These are phyloP conservation scores for Chloroclystis v-ata DNA, from an alignment of 2,888 invertebrate genomes.

Conservation along the genomic window DNA sequence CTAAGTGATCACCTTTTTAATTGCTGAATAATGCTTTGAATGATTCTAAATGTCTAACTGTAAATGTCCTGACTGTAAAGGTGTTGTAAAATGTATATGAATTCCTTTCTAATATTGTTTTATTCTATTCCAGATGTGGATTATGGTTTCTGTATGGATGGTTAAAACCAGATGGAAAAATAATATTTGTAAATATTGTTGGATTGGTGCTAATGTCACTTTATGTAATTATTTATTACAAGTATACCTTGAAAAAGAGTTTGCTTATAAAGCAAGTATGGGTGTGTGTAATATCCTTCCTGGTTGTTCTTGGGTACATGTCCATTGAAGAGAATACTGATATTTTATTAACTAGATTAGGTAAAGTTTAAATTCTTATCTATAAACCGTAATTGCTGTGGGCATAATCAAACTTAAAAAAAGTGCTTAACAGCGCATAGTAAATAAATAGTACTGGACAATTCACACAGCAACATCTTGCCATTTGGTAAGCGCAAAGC, in stretches of 20 bases:
- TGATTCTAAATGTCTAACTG: too few species aligned
- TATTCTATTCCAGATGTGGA: constrained; percentile 78
- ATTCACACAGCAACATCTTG: too few species aligned
- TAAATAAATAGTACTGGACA: too few species aligned
- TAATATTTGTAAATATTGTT: constrained; percentile 86
- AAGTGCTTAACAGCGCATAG: too few species aligned
- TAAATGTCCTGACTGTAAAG: too few species aligned
- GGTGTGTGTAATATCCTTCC: constrained; percentile 70
- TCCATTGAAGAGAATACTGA: constrained; percentile 72
- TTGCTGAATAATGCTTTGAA: too few species aligned
- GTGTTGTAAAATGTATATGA: too few species aligned
- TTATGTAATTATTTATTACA: constrained; percentile 84
- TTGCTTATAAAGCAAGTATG: constrained; percentile 80
- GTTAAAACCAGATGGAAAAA: constrained; percentile 82
- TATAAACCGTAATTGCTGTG: too few species aligned
- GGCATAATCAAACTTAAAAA: too few species aligned
- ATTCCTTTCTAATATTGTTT: too few species aligned
- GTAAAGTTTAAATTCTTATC: constrained; percentile 54
- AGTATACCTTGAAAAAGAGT: constrained; percentile 85
- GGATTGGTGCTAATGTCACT: constrained; percentile 83
- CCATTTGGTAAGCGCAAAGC: too few species aligned
- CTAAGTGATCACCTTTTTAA: too few species aligned
- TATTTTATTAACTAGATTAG: constrained; percentile 79
- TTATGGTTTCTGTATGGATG: constrained; percentile 90
- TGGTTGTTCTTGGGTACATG: constrained; percentile 78